Conservation (phyloP, 1,140 invertebrate genomes). For the Kradibia gibbosae region DNA sequence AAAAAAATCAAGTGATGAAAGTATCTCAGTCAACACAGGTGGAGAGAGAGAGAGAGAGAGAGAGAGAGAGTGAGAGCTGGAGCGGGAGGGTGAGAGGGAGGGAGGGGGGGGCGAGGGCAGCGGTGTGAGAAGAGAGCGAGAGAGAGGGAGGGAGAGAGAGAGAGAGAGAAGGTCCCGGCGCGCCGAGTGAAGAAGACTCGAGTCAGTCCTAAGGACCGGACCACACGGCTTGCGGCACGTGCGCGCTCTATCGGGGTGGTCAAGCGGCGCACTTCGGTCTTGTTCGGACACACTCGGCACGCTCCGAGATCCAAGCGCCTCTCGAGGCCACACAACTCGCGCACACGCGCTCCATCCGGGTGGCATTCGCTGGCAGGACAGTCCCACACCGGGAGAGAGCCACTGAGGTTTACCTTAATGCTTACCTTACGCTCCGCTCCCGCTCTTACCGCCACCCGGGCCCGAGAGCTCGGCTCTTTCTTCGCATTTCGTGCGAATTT, state of each 20-base stretch:
- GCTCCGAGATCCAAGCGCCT: conserved; percentile 47
- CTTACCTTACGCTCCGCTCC: background rate
- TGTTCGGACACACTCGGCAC: conserved; percentile 62
- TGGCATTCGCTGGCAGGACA: conserved; percentile 71
- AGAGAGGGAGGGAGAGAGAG: too few relatives aligned
- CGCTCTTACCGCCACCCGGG: too few relatives aligned
- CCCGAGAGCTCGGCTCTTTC: too few relatives aligned
- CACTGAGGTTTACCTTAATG: conserved; percentile 41
- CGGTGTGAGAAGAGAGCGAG: conserved; percentile 44
- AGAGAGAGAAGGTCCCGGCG: too few relatives aligned
- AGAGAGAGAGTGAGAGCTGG: conserved; percentile 33
- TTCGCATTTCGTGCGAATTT: too few relatives aligned
- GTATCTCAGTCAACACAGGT: conserved; percentile 38
- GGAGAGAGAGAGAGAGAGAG: conserved; percentile 25
- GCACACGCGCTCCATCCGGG: conserved; percentile 72
- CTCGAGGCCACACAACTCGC: conserved; percentile 71
- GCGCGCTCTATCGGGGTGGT: conserved; percentile 74
- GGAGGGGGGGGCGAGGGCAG: conserved; percentile 26
- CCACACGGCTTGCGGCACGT: conserved; percentile 73
- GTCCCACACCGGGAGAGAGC: conserved; percentile 50
- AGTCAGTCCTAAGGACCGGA: conserved; percentile 64
- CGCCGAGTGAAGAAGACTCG: conserved; percentile 41
- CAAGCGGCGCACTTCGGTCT: conserved; percentile 57
- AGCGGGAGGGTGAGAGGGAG: conserved; percentile 26
- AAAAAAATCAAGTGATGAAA: conserved; percentile 38